Percentiles rank a stretch among this genome's conserved stretches.
Conservation (phyloP, 2,797 vertebrate species). For the Champsocephalus esox region DNA sequence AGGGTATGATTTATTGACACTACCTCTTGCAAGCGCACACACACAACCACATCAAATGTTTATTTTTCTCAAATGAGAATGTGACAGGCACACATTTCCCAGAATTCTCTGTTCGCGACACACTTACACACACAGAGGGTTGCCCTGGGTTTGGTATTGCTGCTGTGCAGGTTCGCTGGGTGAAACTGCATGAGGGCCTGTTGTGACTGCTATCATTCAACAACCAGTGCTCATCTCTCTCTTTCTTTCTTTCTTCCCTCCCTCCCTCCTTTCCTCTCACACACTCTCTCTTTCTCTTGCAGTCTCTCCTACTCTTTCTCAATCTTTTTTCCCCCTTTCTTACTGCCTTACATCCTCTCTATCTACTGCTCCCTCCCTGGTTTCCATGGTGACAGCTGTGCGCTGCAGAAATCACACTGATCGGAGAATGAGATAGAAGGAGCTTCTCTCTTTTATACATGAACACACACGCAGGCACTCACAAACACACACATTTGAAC, state of each 20-base stretch:
- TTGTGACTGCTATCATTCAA: constrained; percentile 65
- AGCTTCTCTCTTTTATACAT: constrained; percentile 74
- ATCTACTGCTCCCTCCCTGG: constrained; percentile 71
- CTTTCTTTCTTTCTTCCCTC: constrained; percentile 32
- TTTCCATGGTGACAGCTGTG: constrained; percentile 86
- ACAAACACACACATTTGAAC: constrained; percentile 6
- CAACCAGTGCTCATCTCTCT: constrained; percentile 46
- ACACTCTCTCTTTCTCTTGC: constrained; percentile 4
- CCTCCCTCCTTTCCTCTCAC: constrained; percentile 16
- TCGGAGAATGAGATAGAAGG: constrained; percentile 79
- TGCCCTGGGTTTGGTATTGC: constrained; percentile 49
- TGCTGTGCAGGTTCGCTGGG: constrained; percentile 71
- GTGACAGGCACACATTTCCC: constrained; percentile 15
- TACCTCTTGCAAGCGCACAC: constrained; percentile 19
- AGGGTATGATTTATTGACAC: constrained; percentile 58
- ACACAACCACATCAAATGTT: constrained; percentile 19
- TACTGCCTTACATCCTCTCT: constrained; percentile 25
- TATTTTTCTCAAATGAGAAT: constrained; percentile 37
- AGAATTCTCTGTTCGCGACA: constrained; percentile 19
- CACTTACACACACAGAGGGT: constrained; percentile 19
- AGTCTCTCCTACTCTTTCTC: constrained; percentile 30
- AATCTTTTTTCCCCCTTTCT: constrained; percentile 21
- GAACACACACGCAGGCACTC: constrained; percentile 21
- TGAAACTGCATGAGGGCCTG: constrained; percentile 62
- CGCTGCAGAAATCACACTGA: constrained; percentile 83